phyloP scores from a whole-genome alignment of 2,113 vertebrate genomes.

The Boulengeromyrus knoepffleri region DNA sequence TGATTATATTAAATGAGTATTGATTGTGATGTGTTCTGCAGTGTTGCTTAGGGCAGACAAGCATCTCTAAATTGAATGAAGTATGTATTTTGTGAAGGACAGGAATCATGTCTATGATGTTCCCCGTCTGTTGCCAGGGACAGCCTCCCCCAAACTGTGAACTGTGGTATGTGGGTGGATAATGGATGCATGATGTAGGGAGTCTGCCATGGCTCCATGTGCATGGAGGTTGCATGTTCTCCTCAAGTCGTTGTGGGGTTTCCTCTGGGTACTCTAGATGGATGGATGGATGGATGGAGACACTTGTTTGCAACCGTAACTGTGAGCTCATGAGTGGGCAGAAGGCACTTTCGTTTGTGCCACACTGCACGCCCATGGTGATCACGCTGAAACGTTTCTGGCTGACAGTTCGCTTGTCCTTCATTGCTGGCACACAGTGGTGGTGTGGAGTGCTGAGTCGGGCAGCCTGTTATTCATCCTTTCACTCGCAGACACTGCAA shows the following conservation, averaged over 20 bases:
- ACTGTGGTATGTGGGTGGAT: background rate
- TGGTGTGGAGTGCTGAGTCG: background rate
- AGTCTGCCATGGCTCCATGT: background rate
- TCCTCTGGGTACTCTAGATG: background rate
- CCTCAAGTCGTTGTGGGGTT: background rate
- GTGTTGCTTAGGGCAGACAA: background rate
- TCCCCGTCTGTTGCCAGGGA: background rate
- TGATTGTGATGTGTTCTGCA: background rate
- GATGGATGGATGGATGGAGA: background rate
- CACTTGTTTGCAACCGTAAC: background rate
- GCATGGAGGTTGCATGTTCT: background rate
- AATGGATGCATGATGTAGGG: background rate
- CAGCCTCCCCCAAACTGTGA: background rate
- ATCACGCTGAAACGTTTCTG: background rate
- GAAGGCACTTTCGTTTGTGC: background rate
- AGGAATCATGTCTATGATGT: background rate
- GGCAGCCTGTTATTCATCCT: background rate
- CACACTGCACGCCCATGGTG: background rate
- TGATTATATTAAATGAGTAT: background rate
- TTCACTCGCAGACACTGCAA: background rate
- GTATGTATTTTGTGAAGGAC: background rate
- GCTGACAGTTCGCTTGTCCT: background rate
- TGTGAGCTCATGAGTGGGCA: background rate
- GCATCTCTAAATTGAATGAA: background rate
- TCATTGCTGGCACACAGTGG: background rate